Percentiles rank a stretch among this genome's conserved stretches.
Evolutionary conservation across 2,888 invertebrate genomes (phyloP).

Genomic region (Nineta flava): DNA sequence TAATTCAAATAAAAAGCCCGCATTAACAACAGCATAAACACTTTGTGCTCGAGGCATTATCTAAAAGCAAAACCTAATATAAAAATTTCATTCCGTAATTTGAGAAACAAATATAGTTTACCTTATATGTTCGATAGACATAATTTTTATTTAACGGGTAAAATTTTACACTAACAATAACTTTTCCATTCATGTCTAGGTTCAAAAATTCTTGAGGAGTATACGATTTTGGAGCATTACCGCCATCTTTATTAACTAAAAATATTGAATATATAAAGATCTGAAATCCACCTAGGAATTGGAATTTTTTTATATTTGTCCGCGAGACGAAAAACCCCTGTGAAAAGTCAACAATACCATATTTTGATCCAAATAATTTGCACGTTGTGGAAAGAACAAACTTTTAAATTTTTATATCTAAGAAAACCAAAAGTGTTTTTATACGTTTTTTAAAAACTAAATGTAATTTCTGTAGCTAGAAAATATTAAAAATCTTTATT

Average conservation of each 20-base stretch:
- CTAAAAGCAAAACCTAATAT: conserved; percentile 26
- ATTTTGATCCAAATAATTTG: too few species aligned
- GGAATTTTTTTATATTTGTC: too few species aligned
- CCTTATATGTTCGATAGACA: conserved; percentile 22
- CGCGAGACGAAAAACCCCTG: too few species aligned
- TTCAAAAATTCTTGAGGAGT: conserved; percentile 23
- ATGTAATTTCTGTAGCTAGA: too few species aligned
- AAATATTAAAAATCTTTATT: too few species aligned
- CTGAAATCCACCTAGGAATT: too few species aligned
- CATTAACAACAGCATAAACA: conserved; percentile 59
- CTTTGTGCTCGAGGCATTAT: conserved; percentile 58
- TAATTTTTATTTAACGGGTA: conserved; percentile 27
- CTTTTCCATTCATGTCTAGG: conserved; percentile 28
- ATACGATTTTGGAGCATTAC: not conserved
- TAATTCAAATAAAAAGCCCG: conserved; percentile 46
- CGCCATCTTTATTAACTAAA: conserved; percentile 3
- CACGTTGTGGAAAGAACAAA: too few species aligned
- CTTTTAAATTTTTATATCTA: too few species aligned
- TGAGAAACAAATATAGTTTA: conserved; percentile 7
- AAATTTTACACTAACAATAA: conserved; percentile 31
- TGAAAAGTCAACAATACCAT: too few species aligned
- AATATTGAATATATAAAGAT: not conserved
- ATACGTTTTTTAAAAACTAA: too few species aligned
- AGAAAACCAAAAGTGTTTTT: too few species aligned
- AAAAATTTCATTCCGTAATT: not conserved